Percentiles rank a stretch among this genome's conserved stretches.
phyloP scores from a whole-genome alignment of 2,888 invertebrate genomes.

The Diadegma fenestrale region DNA sequence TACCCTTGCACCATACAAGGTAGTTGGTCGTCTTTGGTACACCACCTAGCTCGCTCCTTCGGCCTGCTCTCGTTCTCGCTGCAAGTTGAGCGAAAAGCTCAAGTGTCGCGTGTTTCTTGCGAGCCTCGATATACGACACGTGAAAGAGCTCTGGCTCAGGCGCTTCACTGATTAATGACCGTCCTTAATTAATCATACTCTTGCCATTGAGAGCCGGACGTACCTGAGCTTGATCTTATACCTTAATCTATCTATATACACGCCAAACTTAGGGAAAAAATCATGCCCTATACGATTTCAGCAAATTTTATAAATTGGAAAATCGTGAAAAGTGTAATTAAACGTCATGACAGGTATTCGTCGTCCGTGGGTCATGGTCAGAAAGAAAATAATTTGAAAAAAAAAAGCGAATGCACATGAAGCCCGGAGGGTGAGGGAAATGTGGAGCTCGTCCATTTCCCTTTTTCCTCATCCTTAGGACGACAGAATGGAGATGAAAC shows the following conservation, averaged over 20 bases:
- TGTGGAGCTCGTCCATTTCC: constrained; percentile 10
- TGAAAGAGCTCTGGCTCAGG: constrained; percentile 24
- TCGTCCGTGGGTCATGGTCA: constrained; percentile 20
- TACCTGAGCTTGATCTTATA: background rate
- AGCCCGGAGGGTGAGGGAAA: constrained; percentile 20
- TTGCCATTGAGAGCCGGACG: constrained; percentile 30
- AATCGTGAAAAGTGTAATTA: constrained; percentile 56
- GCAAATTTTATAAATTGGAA: constrained; percentile 46
- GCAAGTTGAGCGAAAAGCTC: constrained; percentile 47
- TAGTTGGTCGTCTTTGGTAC: constrained; percentile 30
- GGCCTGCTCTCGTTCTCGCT: constrained; percentile 24
- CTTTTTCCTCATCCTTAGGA: constrained; percentile 13
- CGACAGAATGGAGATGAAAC: constrained; percentile 38
- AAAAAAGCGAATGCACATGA: constrained; percentile 28
- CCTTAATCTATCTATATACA: background rate
- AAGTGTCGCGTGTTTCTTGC: constrained; percentile 57
- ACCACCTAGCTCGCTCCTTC: constrained; percentile 44
- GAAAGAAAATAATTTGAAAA: background rate
- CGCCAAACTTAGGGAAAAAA: background rate
- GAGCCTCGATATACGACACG: constrained; percentile 52
- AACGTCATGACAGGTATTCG: background rate
- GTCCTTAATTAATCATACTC: constrained; percentile 64
- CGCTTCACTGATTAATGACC: constrained; percentile 63
- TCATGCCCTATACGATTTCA: background rate
- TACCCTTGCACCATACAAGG: constrained; percentile 29